Evolutionary conservation across 2,888 invertebrate genomes (phyloP), one percentile per base, ranked within the genome.

Genomic region (Lepas anatifera): DNA sequence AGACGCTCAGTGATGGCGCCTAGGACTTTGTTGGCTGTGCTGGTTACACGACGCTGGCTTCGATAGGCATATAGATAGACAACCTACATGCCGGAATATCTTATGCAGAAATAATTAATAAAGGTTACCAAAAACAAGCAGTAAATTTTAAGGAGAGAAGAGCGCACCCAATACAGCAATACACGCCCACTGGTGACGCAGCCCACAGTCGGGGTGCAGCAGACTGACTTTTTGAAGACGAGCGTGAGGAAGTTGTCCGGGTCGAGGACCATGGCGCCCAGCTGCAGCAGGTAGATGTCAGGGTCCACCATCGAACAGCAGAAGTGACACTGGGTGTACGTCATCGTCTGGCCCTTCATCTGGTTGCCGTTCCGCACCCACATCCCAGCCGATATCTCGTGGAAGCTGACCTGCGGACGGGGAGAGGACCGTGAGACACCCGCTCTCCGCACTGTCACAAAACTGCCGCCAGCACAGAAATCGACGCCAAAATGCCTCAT

Each of bases 341-440:
- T 95, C 95, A 96, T 96, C 46, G 95, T 95, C 82, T 98, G 97
- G n/a, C 96, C 96, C 81, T 93, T 94, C 78, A 98, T 96, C 84
- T 96, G 96, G 16, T 95, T 84, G 0, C 97, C 98, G 82, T 97
- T 98, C 74, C 97, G 87, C 69, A 95, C 94, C 97, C 97, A 98
- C 78, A 96, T 85, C 13, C 93, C 93, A 72, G 90, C 89, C 72
- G 95, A 84, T 77, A 98, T 95, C 85, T 97, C 97, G 80, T 95
- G 92, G 81, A 95, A 94, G 22, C 93, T 89, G 72, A 94, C 93
- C 93, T 96, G 84, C 13, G 81, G 80, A 75, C 75, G 13, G 32
- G 27, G 41, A 16, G 11, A 16, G 41, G 41, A 41, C 41, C 10
- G 41, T 41, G 41, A 41, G 41, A 41, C n/a, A n/a, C n/a, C n/a